A percentile compares a stretch with the other conserved stretches of the same genome.
phyloP scores from a whole-genome alignment of 2,113 vertebrate species.

The Prochilodus magdalenae region DNA sequence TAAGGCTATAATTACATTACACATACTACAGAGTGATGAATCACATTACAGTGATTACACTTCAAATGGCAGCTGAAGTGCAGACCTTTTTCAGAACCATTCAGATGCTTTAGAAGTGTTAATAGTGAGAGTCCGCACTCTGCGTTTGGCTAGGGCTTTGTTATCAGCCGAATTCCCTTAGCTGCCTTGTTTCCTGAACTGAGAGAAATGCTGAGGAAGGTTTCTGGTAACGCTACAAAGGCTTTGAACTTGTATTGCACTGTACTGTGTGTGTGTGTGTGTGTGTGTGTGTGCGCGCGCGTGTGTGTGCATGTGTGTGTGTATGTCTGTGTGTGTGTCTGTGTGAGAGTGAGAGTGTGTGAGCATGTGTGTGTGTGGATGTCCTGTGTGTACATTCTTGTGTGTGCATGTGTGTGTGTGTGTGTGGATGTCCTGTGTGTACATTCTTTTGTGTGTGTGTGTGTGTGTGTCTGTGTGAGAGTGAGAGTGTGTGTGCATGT shows the following conservation, averaged over 20 bases:
- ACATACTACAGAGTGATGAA: background rate
- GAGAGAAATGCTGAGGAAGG: constrained; percentile 31
- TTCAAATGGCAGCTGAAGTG: background rate
- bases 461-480: no score
- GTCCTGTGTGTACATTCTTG: background rate
- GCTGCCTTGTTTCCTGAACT: constrained; percentile 35
- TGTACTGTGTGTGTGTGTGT: constrained; percentile 46
- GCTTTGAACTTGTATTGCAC: constrained; percentile 19
- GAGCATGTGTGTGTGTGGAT: no score
- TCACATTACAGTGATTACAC: constrained; percentile 2
- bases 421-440: constrained; percentile 24
- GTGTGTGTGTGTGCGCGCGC: constrained; percentile 7
- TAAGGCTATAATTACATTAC: constrained; percentile 10
- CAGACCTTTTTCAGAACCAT: background rate
- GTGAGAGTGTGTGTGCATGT: no score
- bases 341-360: no score
- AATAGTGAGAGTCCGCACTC: background rate
- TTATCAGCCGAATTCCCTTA: background rate
- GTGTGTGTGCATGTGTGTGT: background rate
- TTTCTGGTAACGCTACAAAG: background rate
- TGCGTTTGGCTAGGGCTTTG: background rate
- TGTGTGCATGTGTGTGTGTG: constrained; percentile 44
- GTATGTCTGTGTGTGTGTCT: no score
- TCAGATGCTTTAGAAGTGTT: background rate
- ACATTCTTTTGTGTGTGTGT: no score